Base-by-base conservation (phyloP, 1,140 invertebrate species). In the Charaxes varanes region DNA sequence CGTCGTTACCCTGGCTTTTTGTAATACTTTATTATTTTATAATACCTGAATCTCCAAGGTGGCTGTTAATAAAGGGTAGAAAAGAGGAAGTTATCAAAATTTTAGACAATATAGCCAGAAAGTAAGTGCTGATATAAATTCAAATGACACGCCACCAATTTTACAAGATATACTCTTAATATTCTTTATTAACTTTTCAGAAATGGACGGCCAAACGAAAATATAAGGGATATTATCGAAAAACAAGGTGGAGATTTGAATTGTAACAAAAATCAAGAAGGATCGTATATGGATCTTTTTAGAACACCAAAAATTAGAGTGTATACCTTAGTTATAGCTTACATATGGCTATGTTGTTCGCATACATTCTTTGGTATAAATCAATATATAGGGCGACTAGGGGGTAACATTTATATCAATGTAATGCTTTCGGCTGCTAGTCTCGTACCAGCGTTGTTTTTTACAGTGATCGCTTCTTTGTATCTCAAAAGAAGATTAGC, bases 401-500 rank as follows among this genome's bases (percentile, higher is more conserved):
- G 88, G 17, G 92, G 90, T 1, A 84, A 93, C 62, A 88, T 93
- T 23, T 93, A 92, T 53, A 12, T 91, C 0, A 93, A 92, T 61
- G 89, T 92, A 10, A 84, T 90, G 1, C 54, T 91, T 3, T 91
- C 90, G 3, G 89, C 88, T 21, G 7, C 31, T 0, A 49, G 53
- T 21, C 87, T 90, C 30, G 66, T 90, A 18, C 90, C 91, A 0
- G 90, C 89, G 2, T 87, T 90, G 6, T 64, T 90, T 6, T 46
- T 91, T 7, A 88, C 88, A 0, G 87, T 90, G 27, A 73, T 88
- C 42, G 71, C 87, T 1, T 87, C 90, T 54, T 87, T 89, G 44
- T 86, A 79, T 33, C 69, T 91, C n/a, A 90, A 88, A 1, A 79
- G 92, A 35, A 88, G 79, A 51, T 13, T 65, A 5, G 59, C 56